Conservation (phyloP, 2,888 invertebrate genomes). For the Melitaea athalia region DNA sequence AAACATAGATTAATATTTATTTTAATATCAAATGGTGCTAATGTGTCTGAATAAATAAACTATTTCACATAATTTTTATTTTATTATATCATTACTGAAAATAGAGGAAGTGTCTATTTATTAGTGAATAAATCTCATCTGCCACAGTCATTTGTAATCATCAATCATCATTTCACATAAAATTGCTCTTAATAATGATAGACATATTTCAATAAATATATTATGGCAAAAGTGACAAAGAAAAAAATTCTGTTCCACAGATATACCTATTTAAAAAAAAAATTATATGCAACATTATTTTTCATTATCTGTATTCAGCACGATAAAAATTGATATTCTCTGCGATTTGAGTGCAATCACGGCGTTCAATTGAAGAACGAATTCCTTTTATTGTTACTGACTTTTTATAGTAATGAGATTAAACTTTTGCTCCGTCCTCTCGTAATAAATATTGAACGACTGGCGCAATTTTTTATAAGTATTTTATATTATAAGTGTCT, state of each 20-base stretch:
- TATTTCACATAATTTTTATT: too few relatives aligned
- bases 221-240: neutral
- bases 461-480: neutral
- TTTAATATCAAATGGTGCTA: too few relatives aligned
- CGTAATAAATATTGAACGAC: neutral
- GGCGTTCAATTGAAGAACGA: constrained; percentile 15
- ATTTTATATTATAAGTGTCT: too few relatives aligned
- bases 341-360: constrained; percentile 21
- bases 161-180: too few relatives aligned
- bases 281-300: constrained; percentile 20
- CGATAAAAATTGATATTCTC: constrained; percentile 25
- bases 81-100: too few relatives aligned
- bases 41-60: too few relatives aligned
- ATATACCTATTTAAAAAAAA: neutral
- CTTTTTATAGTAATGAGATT: constrained; percentile 23
- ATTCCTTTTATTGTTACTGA: constrained; percentile 21
- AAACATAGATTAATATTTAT: too few relatives aligned
- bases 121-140: too few relatives aligned
- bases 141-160: too few relatives aligned
- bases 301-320: constrained; percentile 20
- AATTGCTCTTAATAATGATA: too few relatives aligned
- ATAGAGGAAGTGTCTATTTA: too few relatives aligned
- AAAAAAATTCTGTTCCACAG: neutral
- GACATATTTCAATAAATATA: too few relatives aligned
- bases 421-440: constrained; percentile 9